These are phyloP conservation scores for Tetheella fluctuosa DNA, from an alignment of 2,888 invertebrate genomes.

Conservation along the genomic window DNA sequence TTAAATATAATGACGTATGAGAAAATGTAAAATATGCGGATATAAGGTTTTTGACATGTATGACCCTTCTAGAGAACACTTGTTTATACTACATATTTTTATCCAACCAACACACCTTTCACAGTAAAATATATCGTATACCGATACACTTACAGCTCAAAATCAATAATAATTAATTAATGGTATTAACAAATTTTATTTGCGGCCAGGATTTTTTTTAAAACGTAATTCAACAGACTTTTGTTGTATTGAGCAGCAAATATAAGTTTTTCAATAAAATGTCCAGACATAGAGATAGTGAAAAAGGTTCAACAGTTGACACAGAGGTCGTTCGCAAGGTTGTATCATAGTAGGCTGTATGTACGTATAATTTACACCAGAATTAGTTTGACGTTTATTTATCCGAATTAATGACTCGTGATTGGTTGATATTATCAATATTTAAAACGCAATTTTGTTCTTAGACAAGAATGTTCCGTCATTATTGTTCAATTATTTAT, in stretches of 20 bases:
- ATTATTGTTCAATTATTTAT: neutral
- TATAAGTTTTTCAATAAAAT: neutral
- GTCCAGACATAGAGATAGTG: conserved; percentile 51
- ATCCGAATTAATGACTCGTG: neutral
- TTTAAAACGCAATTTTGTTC: neutral
- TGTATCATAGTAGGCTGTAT: conserved; percentile 24
- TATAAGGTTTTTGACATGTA: conserved; percentile 15
- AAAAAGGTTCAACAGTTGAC: conserved; percentile 53
- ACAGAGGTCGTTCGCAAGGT: conserved; percentile 66
- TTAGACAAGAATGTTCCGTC: neutral
- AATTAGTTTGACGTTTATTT: conserved; percentile 6
- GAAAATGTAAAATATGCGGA: conserved; percentile 29
- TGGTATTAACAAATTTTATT: too few species aligned
- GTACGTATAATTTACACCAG: conserved; percentile 12
- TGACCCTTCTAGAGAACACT: conserved; percentile 18
- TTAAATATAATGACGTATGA: neutral
- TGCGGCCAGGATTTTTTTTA: too few species aligned
- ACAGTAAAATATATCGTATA: neutral
- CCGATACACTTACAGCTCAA: neutral
- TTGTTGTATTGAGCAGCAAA: too few species aligned
- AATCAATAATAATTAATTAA: neutral
- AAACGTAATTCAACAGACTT: too few species aligned
- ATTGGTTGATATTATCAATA: conserved; percentile 3
- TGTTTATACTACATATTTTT: conserved; percentile 17
- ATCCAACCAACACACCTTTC: neutral